phyloP scores from a whole-genome alignment of 1,140 invertebrate species.

The Drosophila eugracilis region DNA sequence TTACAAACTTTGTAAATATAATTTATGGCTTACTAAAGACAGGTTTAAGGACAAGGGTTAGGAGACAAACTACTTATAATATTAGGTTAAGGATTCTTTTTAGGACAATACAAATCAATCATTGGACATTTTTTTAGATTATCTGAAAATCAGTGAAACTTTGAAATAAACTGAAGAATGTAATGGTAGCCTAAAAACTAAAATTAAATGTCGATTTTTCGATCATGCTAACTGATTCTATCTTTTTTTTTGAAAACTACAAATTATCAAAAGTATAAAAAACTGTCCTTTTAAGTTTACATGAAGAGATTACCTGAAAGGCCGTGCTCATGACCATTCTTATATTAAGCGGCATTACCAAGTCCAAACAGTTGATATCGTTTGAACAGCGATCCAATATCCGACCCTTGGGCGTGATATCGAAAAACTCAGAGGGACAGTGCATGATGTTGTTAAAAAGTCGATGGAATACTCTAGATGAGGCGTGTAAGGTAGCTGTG shows the following conservation, averaged over 20 bases:
- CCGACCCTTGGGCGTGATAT: slow-evolving; percentile 90
- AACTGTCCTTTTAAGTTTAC: background rate
- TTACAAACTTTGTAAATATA: background rate
- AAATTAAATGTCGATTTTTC: too few relatives aligned
- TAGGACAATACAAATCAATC: background rate
- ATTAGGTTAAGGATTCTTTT: background rate
- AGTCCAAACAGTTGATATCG: slow-evolving; percentile 90
- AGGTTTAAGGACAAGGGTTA: slow-evolving; percentile 17
- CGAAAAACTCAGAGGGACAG: slow-evolving; percentile 91
- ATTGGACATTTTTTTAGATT: background rate
- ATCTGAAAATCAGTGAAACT: background rate
- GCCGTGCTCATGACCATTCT: slow-evolving; percentile 73
- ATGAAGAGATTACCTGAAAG: slow-evolving; percentile 66
- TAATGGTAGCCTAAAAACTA: too few relatives aligned
- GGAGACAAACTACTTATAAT: slow-evolving; percentile 5
- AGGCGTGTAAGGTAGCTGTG: slow-evolving; percentile 88
- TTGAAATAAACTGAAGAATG: background rate
- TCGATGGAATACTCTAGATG: slow-evolving; percentile 61
- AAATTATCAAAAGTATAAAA: background rate
- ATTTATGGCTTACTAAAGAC: background rate
- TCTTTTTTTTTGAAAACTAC: too few relatives aligned
- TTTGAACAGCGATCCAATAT: slow-evolving; percentile 91
- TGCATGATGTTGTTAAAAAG: slow-evolving; percentile 88
- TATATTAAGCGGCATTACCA: slow-evolving; percentile 84
- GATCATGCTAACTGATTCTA: too few relatives aligned